Conservation (phyloP, 2,888 invertebrate species). For the Microchrysa polita region DNA sequence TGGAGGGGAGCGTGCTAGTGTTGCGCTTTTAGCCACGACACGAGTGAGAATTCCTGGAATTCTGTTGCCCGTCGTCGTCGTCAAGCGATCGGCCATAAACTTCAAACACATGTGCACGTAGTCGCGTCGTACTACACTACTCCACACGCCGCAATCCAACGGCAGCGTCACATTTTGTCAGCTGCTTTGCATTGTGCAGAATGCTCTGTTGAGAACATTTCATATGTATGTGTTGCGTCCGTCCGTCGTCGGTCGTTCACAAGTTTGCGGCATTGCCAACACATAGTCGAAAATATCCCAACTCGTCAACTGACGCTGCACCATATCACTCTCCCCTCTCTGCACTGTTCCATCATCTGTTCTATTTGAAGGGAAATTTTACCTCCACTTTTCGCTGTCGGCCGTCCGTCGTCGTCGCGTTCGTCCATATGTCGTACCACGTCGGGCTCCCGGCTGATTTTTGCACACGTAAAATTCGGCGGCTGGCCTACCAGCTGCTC, state of each 20-base stretch:
- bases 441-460: too few species aligned
- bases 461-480: too few species aligned
- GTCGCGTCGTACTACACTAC: constrained; percentile 14
- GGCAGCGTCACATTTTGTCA: constrained; percentile 33
- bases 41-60: constrained; percentile 33
- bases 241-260: not conserved
- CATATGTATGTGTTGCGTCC: constrained; percentile 17
- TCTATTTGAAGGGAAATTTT: too few species aligned
- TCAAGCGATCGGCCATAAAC: constrained; percentile 50
- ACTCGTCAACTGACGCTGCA: too few species aligned
- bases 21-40: not conserved
- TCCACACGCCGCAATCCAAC: not conserved
- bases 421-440: too few species aligned
- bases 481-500: too few species aligned
- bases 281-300: constrained; percentile 6
- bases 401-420: too few species aligned
- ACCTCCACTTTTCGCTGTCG: too few species aligned
- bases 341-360: too few species aligned
- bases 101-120: constrained; percentile 42
- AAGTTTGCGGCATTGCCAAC: constrained; percentile 31
- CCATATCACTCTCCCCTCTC: too few species aligned
- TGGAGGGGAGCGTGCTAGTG: not conserved
- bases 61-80: constrained; percentile 41
- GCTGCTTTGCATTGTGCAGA: constrained; percentile 19
- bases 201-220: constrained; percentile 7